Evolutionary conservation across 2,888 invertebrate species (phyloP).

Genomic region (Myopa testacea): DNA sequence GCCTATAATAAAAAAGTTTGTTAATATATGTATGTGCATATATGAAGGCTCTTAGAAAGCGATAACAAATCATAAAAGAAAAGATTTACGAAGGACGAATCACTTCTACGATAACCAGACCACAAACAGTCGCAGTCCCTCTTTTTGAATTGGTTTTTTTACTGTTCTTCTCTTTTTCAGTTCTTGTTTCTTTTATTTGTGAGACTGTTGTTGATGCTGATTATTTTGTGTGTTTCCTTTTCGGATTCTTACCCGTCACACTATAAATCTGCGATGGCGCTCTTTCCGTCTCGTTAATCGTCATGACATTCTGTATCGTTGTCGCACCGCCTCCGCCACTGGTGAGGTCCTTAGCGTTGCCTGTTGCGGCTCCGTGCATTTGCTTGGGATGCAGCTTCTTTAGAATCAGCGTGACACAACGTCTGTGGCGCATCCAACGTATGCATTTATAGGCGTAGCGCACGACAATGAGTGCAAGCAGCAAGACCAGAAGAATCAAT

Average conservation of each 20-base stretch:
- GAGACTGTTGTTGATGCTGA: too few species aligned
- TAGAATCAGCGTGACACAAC: constrained; percentile 52
- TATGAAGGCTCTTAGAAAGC: background rate
- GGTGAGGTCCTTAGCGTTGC: constrained; percentile 56
- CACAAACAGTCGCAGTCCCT: too few species aligned
- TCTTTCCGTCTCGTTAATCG: constrained; percentile 61
- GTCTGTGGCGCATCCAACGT: constrained; percentile 56
- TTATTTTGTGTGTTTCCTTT: background rate
- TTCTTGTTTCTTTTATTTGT: too few species aligned
- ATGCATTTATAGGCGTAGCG: constrained; percentile 56
- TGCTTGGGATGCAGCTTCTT: constrained; percentile 55
- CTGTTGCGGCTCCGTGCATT: constrained; percentile 38
- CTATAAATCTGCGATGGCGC: constrained; percentile 64
- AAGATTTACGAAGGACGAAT: background rate
- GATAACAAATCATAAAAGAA: background rate
- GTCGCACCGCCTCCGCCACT: constrained; percentile 50
- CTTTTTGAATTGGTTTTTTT: background rate
- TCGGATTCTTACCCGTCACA: constrained; percentile 42
- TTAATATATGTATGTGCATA: constrained; percentile 2
- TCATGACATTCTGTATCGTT: constrained; percentile 62
- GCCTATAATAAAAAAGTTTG: constrained; percentile 58
- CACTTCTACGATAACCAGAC: background rate
- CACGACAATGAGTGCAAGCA: constrained; percentile 55
- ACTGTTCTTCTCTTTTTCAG: background rate
- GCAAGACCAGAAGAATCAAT: constrained; percentile 56